Conservation (phyloP, 2,888 invertebrate genomes). For the Suillia variegata region DNA sequence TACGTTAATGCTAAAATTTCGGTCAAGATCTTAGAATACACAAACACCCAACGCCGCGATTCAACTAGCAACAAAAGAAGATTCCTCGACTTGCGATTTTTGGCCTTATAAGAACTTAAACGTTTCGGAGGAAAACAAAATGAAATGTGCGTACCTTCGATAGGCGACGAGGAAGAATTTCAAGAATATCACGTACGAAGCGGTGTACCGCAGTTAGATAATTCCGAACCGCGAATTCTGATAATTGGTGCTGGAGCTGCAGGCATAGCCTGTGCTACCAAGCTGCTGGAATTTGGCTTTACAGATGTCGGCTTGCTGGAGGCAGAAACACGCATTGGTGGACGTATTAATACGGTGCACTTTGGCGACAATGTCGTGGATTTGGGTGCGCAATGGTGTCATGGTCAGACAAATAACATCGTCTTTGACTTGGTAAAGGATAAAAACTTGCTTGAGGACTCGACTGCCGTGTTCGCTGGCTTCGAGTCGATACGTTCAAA, state of each 20-base stretch:
- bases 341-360: conserved; percentile 64
- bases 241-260: conserved; percentile 55
- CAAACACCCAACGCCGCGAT: no score
- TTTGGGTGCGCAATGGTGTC: conserved; percentile 67
- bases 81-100: no score
- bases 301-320: conserved; percentile 65
- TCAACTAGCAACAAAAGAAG: no score
- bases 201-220: no score
- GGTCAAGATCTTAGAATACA: no score
- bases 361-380: conserved; percentile 67
- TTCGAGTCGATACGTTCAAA: conserved; percentile 44
- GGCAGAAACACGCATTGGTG: conserved; percentile 68
- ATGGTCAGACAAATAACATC: conserved; percentile 70
- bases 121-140: no score
- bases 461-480: conserved; percentile 25
- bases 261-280: conserved; percentile 52
- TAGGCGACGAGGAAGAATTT: background rate
- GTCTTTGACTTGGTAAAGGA: conserved; percentile 64
- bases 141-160: background rate
- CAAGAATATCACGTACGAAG: no score
- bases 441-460: conserved; percentile 27
- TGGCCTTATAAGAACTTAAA: no score
- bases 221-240: conserved; percentile 41
- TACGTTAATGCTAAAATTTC: no score
- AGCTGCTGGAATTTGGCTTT: conserved; percentile 54